Base-by-base conservation (phyloP, 2,888 invertebrate species). In the Habrosyne pyritoides region DNA sequence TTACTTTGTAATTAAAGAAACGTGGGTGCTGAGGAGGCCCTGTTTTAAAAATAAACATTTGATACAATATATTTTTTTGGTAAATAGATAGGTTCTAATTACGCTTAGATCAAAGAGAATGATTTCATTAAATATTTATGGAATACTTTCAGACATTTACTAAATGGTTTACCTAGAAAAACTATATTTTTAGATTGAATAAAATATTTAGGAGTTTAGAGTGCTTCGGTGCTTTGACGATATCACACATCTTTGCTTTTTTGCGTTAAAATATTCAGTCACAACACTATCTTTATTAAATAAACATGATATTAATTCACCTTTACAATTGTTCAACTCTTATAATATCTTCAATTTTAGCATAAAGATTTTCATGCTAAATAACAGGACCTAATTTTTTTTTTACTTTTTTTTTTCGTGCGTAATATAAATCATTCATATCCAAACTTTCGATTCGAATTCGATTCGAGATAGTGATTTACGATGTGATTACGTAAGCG, bases 1-100 rank as follows among this genome's bases (percentile, higher is more conserved):
- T 72, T 73, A 65, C 59, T 68, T 66, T 67, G 63, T 50, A 64
- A 67, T 61, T 66, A 60, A 64, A 53, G 55, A 59, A 46, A 61
- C 51, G 21, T 49, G 18, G 14, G 10, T 51, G 59, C 51, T 50
- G 52, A 53, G 28, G 5, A 24, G 7, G 36, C 4, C 14, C 2
- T 18, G 12, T 18, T 42, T 1, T 8, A 12, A 1, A 2, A 12
- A 42, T 8, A 42, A 42, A 42, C 2, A 42, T 8, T 28, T 28
- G 28, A 28, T 28, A 28, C 28, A 6, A 8, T 28, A 8, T 28
- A 12, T 8, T 42, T 42, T 42, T 8, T 42, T 18, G n/a, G 24
- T 0, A 1, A 14, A 36, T 6, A 14, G 1, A 14, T 12, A 30
- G 12, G 12, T 30, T 12, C 12, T 6, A n/a, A 8, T 33, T 33